A percentile compares a stretch with the other conserved stretches of the same genome.
phyloP scores from a whole-genome alignment of 2,888 invertebrate species.

The Limnephilus rhombicus region DNA sequence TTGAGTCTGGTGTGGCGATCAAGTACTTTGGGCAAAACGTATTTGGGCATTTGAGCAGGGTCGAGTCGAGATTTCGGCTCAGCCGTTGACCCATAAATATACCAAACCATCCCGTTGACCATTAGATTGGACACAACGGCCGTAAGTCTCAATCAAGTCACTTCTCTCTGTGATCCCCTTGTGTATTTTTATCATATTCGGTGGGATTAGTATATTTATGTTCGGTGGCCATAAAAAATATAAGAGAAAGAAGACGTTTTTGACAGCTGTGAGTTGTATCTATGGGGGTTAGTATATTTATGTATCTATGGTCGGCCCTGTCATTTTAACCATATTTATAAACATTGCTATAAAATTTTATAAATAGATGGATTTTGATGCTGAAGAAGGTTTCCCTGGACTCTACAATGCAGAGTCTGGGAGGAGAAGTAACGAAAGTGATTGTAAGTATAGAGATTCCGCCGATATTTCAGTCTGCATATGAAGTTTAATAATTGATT shows the following conservation, averaged over 20 bases:
- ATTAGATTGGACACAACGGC: too few species aligned
- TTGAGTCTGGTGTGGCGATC: too few species aligned
- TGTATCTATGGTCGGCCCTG: slow-evolving; percentile 8
- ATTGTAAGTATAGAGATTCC: slow-evolving; percentile 80
- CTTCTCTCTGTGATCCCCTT: too few species aligned
- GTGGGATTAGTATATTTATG: too few species aligned
- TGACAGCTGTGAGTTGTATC: slow-evolving; percentile 37
- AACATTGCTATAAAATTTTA: slow-evolving; percentile 38
- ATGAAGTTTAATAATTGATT: not conserved
- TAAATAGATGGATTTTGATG: slow-evolving; percentile 86
- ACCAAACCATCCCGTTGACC: too few species aligned
- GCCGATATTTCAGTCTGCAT: not conserved
- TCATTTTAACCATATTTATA: slow-evolving; percentile 32
- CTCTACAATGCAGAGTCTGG: slow-evolving; percentile 89
- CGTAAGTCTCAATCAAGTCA: too few species aligned
- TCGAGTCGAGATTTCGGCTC: too few species aligned
- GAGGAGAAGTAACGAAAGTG: slow-evolving; percentile 88
- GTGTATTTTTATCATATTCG: not conserved
- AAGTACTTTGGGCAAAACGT: too few species aligned
- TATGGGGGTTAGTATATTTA: too few species aligned
- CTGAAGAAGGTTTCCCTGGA: slow-evolving; percentile 94
- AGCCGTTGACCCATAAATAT: too few species aligned
- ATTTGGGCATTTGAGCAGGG: too few species aligned
- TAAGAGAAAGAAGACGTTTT: not conserved
- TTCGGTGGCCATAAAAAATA: not conserved